These are phyloP conservation scores for Eupristina koningsbergeri DNA, from an alignment of 1,140 invertebrate species.

Conservation along the genomic window DNA sequence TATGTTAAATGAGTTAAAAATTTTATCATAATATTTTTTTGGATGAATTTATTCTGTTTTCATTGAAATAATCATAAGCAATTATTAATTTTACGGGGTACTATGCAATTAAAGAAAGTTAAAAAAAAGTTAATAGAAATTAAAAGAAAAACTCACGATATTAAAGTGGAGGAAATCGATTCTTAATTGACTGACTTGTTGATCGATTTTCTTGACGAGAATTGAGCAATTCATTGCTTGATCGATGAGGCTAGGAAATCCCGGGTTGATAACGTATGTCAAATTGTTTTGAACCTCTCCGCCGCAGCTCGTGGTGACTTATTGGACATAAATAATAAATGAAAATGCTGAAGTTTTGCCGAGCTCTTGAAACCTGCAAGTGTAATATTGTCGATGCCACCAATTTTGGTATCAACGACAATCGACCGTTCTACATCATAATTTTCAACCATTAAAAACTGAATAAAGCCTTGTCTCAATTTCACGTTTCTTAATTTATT, in stretches of 20 bases:
- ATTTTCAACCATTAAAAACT: not conserved
- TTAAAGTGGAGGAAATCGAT: slow-evolving; percentile 88
- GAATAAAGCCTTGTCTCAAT: no score
- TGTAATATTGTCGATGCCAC: not conserved
- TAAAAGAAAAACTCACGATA: slow-evolving; percentile 75
- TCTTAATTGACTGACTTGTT: slow-evolving; percentile 83
- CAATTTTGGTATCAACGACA: not conserved
- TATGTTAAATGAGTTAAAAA: no score
- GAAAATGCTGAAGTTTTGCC: not conserved
- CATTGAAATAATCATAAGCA: no score
- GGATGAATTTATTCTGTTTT: no score
- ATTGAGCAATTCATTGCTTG: slow-evolving; percentile 79
- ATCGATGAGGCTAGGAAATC: slow-evolving; percentile 83
- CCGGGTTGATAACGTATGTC: slow-evolving; percentile 88
- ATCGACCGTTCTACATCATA: not conserved
- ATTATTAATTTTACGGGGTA: no score
- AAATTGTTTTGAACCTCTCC: slow-evolving; percentile 85
- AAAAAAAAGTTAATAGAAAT: no score
- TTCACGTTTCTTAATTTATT: no score
- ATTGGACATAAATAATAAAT: slow-evolving; percentile 52
- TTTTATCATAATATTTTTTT: no score
- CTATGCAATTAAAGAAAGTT: no score
- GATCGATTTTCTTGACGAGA: slow-evolving; percentile 80
- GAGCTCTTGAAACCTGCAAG: not conserved
- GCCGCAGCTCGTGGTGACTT: slow-evolving; percentile 84